These are phyloP conservation scores for Lepilemur ruficaudatus DNA, from an alignment of 2,797 vertebrate genomes.

Conservation along the genomic window DNA sequence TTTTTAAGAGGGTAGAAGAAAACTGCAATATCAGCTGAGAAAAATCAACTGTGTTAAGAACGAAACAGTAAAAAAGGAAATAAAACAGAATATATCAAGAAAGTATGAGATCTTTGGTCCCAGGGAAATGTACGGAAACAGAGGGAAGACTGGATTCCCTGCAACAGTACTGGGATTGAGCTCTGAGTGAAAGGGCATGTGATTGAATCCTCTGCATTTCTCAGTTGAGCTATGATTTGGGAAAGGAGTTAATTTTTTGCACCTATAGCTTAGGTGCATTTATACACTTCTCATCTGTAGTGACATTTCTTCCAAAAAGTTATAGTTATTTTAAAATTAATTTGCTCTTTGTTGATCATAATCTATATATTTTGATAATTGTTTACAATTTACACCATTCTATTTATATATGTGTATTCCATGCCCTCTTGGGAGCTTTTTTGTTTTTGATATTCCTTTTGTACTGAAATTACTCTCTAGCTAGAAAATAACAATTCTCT, in stretches of 20 bases:
- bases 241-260: background rate
- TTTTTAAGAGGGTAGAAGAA: background rate
- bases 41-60: background rate
- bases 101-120: background rate
- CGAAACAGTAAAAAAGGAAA: background rate
- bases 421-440: background rate
- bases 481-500: background rate
- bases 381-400: background rate
- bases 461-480: background rate
- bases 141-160: background rate
- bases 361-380: background rate
- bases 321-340: background rate
- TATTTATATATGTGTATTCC: background rate
- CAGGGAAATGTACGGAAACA: background rate
- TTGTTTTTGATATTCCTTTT: background rate
- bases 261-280: background rate
- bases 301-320: background rate
- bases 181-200: background rate
- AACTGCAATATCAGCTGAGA: background rate
- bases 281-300: background rate
- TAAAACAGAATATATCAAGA: background rate
- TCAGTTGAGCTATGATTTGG: background rate
- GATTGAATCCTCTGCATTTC: background rate
- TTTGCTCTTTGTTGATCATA: background rate
- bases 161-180: background rate